phyloP scores from a whole-genome alignment of 2,797 vertebrate genomes.

The Acrossocheilus fasciatus region DNA sequence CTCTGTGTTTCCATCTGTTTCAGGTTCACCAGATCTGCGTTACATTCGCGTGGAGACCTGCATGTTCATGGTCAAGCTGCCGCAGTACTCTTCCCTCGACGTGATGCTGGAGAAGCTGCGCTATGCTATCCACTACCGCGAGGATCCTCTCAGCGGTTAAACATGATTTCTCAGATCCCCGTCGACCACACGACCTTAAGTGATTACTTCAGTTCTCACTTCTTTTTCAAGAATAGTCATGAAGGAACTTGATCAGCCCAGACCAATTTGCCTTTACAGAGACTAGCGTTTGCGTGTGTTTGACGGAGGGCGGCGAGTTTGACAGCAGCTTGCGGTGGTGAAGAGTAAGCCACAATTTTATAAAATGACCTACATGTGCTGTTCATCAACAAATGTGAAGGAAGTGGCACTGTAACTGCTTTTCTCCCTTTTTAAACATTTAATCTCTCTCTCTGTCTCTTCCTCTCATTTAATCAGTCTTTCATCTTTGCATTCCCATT shows the following conservation, averaged over 20 bases:
- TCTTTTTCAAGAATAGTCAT: constrained; percentile 61
- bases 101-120: constrained; percentile 97
- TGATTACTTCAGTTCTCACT: constrained; percentile 44
- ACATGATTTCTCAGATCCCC: constrained; percentile 10
- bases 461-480: constrained; percentile 16
- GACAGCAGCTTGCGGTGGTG: constrained; percentile 59
- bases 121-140: constrained; percentile 97
- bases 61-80: constrained; percentile 99
- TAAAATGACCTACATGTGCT: constrained; percentile 33
- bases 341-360: constrained; percentile 55
- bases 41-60: constrained; percentile 98
- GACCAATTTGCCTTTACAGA: constrained; percentile 61
- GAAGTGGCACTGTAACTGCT: constrained; percentile 22
- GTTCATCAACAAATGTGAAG: constrained; percentile 32
- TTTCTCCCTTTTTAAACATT: constrained; percentile 24
- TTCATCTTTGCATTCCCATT: constrained; percentile 31
- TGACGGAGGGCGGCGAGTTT: constrained; percentile 70
- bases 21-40: constrained; percentile 92
- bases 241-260: constrained; percentile 61
- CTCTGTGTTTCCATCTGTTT: neutral
- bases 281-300: constrained; percentile 43
- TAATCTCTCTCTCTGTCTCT: constrained; percentile 2
- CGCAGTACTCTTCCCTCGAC: constrained; percentile 94
- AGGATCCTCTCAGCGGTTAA: constrained; percentile 98
- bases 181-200: constrained; percentile 39